phyloP scores from a whole-genome alignment of 2,797 vertebrate species.

The Catharus ustulatus region DNA sequence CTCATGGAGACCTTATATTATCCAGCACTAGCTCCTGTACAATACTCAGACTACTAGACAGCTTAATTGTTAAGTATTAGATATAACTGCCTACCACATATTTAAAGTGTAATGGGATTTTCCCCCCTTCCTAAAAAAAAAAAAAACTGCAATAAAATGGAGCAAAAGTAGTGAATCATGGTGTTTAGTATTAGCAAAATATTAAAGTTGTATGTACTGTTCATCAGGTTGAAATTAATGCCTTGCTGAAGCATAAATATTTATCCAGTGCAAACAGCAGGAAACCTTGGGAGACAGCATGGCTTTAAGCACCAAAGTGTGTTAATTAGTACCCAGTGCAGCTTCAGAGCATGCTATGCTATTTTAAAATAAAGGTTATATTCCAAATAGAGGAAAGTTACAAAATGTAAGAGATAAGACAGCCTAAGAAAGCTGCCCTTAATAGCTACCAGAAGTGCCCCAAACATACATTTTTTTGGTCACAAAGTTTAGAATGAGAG shows the following conservation, averaged over 20 bases:
- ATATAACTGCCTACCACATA: background rate
- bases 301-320: background rate
- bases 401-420: background rate
- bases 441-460: background rate
- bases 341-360: background rate
- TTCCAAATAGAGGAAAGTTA: background rate
- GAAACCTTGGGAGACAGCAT: conserved; percentile 21
- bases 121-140: background rate
- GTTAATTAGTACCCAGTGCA: background rate
- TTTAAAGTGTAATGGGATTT: background rate
- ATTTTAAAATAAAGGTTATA: conserved; percentile 31
- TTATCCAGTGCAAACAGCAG: conserved; percentile 21
- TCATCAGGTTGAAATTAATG: conserved; percentile 19
- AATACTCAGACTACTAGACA: background rate
- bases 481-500: background rate
- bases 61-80: background rate
- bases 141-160: background rate
- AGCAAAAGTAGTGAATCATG: background rate
- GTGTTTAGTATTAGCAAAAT: background rate
- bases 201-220: background rate
- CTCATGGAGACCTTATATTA: background rate
- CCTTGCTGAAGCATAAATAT: conserved; percentile 54
- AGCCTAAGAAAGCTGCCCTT: background rate
- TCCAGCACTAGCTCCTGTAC: background rate
- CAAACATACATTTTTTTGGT: background rate